Evolutionary conservation across 1,140 invertebrate species (phyloP).

Genomic region (Portunus trituberculatus): DNA sequence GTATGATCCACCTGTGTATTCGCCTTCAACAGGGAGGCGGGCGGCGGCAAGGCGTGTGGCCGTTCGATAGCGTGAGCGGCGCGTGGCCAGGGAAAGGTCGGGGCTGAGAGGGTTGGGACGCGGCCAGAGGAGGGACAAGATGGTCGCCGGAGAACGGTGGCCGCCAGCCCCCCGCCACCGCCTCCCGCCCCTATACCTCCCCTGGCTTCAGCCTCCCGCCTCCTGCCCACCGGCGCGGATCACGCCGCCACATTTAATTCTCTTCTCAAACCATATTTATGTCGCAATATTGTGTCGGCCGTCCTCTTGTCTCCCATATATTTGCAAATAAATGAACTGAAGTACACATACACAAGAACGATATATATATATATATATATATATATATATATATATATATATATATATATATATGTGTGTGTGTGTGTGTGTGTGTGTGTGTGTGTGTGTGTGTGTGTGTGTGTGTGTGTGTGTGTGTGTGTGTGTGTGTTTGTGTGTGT

Average conservation of each 20-base stretch:
- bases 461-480: no score
- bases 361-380: not conserved
- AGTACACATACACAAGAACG: not conserved
- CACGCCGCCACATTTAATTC: slow-evolving; percentile 11
- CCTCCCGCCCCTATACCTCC: not conserved
- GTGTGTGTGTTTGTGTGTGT: no score
- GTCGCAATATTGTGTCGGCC: not conserved
- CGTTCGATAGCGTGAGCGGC: slow-evolving; percentile 4
- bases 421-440: no score
- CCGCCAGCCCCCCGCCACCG: not conserved
- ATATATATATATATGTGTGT: not conserved
- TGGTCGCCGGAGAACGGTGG: not conserved
- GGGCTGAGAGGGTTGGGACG: not conserved
- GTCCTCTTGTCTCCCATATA: slow-evolving; percentile 5
- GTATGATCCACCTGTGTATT: not conserved
- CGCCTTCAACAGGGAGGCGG: not conserved
- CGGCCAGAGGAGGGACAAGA: slow-evolving; percentile 44
- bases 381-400: slow-evolving; percentile 45
- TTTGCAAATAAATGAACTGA: slow-evolving; percentile 36
- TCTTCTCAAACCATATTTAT: slow-evolving; percentile 6
- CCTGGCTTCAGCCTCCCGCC: not conserved
- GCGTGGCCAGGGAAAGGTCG: not conserved
- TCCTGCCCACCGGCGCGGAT: not conserved
- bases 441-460: no score
- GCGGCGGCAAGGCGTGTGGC: not conserved